Evolutionary conservation across 2,888 invertebrate genomes (phyloP).

Genomic region (Calliphora vomitoria): DNA sequence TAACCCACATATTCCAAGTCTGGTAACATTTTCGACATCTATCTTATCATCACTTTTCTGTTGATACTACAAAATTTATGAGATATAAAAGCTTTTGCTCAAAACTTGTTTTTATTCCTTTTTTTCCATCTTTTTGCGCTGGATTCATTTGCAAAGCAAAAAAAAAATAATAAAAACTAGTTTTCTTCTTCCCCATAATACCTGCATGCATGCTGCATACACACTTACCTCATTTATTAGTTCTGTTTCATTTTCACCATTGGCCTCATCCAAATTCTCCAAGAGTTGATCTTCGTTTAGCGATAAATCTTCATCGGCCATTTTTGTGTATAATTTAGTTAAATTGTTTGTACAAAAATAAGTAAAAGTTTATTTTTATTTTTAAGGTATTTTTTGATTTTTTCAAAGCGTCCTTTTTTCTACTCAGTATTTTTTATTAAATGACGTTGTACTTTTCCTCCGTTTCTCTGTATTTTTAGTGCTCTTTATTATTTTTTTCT

Average conservation of each 20-base stretch:
- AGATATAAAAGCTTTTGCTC: constrained; percentile 75
- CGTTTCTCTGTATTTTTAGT: constrained; percentile 54
- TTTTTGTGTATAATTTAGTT: constrained; percentile 75
- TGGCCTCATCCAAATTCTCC: constrained; percentile 84
- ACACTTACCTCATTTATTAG: constrained; percentile 83
- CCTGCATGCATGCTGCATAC: constrained; percentile 37
- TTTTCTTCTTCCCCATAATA: constrained; percentile 68
- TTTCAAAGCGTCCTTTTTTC: constrained; percentile 45
- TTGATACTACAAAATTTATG: constrained; percentile 55
- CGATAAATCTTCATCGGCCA: constrained; percentile 85
- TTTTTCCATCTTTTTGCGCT: constrained; percentile 54
- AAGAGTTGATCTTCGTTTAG: constrained; percentile 85
- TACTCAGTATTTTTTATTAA: constrained; percentile 38
- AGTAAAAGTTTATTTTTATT: constrained; percentile 28
- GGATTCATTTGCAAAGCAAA: constrained; percentile 41
- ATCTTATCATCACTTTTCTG: constrained; percentile 51
- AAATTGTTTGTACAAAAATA: constrained; percentile 3
- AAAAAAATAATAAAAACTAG: constrained; percentile 73
- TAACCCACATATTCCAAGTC: constrained; percentile 9
- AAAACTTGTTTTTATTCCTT: constrained; percentile 77
- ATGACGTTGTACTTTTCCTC: constrained; percentile 66
- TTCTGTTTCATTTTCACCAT: constrained; percentile 84
- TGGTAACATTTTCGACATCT: constrained; percentile 49
- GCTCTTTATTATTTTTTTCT: constrained; percentile 48
- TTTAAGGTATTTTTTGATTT: constrained; percentile 29